These are phyloP conservation scores for Endotricha flammealis DNA, from an alignment of 2,888 invertebrate species.

Conservation along the genomic window DNA sequence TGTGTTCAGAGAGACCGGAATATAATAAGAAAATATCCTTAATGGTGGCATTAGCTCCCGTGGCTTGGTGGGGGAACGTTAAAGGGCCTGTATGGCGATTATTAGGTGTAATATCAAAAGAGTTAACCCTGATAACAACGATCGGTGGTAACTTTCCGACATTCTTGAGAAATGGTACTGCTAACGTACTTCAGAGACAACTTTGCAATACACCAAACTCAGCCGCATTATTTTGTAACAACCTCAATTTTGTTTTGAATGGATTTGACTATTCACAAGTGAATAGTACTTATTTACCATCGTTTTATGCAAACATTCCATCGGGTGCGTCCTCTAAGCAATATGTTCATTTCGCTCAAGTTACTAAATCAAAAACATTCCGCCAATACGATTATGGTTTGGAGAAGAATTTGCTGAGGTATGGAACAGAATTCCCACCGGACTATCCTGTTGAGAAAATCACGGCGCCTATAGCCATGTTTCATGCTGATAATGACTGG, in stretches of 20 bases:
- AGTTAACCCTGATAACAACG: neutral
- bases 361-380: neutral
- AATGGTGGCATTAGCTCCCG: conserved; percentile 78
- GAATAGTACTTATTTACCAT: neutral
- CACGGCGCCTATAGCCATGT: conserved; percentile 12
- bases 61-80: conserved; percentile 71
- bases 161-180: neutral
- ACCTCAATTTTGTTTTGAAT: neutral
- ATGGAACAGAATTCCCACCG: neutral
- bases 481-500: conserved; percentile 10
- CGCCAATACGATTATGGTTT: neutral
- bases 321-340: neutral
- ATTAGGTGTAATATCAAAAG: conserved; percentile 17
- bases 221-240: neutral
- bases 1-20: too few species aligned
- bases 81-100: conserved; percentile 46
- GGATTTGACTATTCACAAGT: neutral
- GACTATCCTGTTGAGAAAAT: conserved; percentile 12
- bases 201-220: neutral
- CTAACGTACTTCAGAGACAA: neutral
- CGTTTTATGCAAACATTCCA: neutral
- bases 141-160: neutral
- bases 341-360: neutral
- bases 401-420: neutral
- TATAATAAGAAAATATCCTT: conserved; percentile 75